Evolutionary conservation across 2,888 invertebrate genomes (phyloP).

Genomic region (Epinotia bilunana): DNA sequence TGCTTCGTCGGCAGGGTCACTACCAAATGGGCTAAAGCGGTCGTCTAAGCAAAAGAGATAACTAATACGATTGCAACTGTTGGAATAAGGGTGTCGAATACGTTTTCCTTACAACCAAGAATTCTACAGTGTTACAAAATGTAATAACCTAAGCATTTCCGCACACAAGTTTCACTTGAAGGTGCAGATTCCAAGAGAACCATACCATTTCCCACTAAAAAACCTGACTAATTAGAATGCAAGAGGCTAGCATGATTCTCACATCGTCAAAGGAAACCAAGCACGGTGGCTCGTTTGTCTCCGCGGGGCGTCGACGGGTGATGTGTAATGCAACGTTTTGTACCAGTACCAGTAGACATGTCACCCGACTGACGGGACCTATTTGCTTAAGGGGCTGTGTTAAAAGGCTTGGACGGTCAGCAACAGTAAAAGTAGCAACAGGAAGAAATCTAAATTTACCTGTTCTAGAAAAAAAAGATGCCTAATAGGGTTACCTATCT

Average conservation of each 20-base stretch:
- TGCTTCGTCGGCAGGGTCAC: too few species aligned
- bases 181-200: neutral
- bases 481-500: too few species aligned
- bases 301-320: conserved; percentile 45
- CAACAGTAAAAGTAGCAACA: neutral
- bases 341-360: conserved; percentile 25
- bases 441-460: too few species aligned
- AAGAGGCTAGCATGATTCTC: conserved; percentile 16
- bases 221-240: neutral
- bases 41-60: too few species aligned
- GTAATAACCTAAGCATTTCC: neutral
- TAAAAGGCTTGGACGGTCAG: neutral
- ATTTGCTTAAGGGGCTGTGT: conserved; percentile 35
- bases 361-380: conserved; percentile 23
- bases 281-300: conserved; percentile 43
- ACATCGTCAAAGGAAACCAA: conserved; percentile 16
- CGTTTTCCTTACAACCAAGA: too few species aligned
- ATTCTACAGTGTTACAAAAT: too few species aligned
- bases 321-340: conserved; percentile 48
- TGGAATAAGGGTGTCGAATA: too few species aligned
- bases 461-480: too few species aligned
- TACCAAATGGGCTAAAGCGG: too few species aligned
- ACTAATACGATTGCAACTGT: too few species aligned
- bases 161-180: neutral
- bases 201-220: neutral